Conservation (phyloP, 2,113 vertebrate genomes). For the Phodopus roborovskii region DNA sequence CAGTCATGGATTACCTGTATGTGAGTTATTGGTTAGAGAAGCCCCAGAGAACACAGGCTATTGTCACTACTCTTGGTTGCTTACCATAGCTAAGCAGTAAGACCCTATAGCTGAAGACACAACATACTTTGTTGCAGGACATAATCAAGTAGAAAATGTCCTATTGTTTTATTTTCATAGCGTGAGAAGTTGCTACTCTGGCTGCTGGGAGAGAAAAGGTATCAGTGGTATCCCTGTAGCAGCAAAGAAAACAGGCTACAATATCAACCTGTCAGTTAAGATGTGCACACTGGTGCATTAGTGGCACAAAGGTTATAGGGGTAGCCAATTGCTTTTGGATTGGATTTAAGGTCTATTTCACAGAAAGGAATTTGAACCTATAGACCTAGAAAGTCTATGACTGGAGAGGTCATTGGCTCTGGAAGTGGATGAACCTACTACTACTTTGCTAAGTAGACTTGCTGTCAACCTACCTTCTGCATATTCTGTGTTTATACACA, state of each 20-base stretch:
- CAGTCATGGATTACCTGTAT: not conserved
- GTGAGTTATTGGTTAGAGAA: not conserved
- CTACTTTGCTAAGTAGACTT: not conserved
- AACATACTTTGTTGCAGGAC: not conserved
- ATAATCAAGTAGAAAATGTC: not conserved
- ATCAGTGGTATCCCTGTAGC: not conserved
- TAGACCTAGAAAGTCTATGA: not conserved
- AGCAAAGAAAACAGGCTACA: not conserved
- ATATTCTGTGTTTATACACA: not conserved
- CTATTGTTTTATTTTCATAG: not conserved
- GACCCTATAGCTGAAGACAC: not conserved
- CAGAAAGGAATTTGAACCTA: not conserved
- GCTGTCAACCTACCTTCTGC: not conserved
- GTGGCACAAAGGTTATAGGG: not conserved
- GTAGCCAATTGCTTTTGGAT: not conserved
- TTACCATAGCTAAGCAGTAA: not conserved
- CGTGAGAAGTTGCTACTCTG: too few species aligned
- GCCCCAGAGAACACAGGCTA: too few species aligned
- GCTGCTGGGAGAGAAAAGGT: not conserved
- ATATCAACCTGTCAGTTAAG: not conserved
- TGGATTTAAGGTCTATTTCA: not conserved
- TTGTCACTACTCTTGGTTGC: too few species aligned
- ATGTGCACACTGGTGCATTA: not conserved
- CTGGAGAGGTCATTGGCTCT: too few species aligned
- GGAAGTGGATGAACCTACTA: not conserved